Evolutionary conservation across 2,113 vertebrate species (phyloP).

Genomic region (Baryphthengus martii): DNA sequence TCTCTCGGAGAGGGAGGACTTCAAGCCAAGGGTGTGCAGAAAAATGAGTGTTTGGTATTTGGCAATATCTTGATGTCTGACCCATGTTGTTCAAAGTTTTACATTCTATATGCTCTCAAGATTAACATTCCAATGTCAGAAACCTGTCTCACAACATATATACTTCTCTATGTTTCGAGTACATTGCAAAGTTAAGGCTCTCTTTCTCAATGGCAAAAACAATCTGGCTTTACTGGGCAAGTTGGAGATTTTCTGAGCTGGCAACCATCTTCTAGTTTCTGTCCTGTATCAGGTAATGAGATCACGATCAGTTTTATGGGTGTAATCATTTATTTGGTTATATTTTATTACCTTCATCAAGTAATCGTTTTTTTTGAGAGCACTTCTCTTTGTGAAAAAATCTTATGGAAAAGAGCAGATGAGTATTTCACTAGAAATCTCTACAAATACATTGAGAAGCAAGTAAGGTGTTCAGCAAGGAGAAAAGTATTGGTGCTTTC

Average conservation of each 20-base stretch:
- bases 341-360: background rate
- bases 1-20: background rate
- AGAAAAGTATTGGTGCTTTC: background rate
- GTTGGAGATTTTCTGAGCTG: background rate
- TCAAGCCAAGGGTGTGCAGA: background rate
- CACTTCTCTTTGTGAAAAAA: background rate
- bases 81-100: background rate
- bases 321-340: background rate
- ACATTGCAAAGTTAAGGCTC: background rate
- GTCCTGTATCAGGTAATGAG: background rate
- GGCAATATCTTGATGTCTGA: background rate
- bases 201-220: background rate
- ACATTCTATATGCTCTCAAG: background rate
- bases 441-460: background rate
- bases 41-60: background rate
- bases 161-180: background rate
- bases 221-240: background rate
- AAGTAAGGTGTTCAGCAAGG: background rate
- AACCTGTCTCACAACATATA: background rate
- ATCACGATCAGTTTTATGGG: background rate
- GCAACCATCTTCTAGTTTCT: background rate
- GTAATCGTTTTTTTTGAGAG: background rate
- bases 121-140: background rate
- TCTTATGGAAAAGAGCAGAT: background rate
- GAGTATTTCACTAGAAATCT: background rate